A percentile compares a stretch with the other conserved stretches of the same genome.
Conservation (phyloP, 2,888 invertebrate genomes). For the Caenorhabditis sulstoni region DNA sequence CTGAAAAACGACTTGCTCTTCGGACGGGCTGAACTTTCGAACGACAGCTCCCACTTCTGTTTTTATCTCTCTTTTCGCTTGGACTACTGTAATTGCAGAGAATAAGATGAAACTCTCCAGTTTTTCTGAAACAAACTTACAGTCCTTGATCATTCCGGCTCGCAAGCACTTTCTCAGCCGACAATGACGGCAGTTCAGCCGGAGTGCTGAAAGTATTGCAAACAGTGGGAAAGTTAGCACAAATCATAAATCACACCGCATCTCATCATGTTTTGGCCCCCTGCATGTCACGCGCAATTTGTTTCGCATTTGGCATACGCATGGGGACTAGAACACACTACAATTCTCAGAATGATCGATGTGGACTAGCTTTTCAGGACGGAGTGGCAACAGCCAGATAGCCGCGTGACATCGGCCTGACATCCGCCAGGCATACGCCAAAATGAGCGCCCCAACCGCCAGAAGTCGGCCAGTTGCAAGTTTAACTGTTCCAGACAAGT, state of each 20-base stretch:
- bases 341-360: not conserved
- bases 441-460: too few species aligned
- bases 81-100: constrained; percentile 57
- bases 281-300: too few species aligned
- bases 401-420: too few species aligned
- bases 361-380: too few species aligned
- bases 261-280: too few species aligned
- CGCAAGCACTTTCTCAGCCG: constrained; percentile 38
- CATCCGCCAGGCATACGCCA: too few species aligned
- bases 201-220: constrained; percentile 21
- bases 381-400: too few species aligned
- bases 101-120: not conserved
- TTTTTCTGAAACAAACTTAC: constrained; percentile 19
- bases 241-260: not conserved
- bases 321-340: not conserved
- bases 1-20: constrained; percentile 8
- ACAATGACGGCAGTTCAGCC: constrained; percentile 52
- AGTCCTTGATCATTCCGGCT: constrained; percentile 51
- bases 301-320: too few species aligned
- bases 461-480: too few species aligned
- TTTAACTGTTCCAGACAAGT: too few species aligned
- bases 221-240: too few species aligned
- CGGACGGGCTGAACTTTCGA: not conserved
- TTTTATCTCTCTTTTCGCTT: constrained; percentile 53
- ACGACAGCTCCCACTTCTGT: not conserved